These are phyloP conservation scores for Aporophyla lueneburgensis DNA, from an alignment of 2,888 invertebrate species.

Conservation along the genomic window DNA sequence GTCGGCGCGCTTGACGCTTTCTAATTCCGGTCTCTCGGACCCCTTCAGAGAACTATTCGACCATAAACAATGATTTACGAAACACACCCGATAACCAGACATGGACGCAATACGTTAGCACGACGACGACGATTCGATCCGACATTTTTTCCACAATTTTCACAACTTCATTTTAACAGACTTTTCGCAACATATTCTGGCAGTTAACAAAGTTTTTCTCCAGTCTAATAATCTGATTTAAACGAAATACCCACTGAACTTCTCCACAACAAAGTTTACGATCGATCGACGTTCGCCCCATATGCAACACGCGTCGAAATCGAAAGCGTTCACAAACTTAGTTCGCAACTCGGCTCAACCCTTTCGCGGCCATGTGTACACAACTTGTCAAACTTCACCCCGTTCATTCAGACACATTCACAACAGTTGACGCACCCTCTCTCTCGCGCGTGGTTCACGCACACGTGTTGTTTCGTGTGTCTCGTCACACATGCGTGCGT, in stretches of 20 bases:
- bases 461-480: slow-evolving; percentile 82
- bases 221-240: slow-evolving; percentile 71
- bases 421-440: slow-evolving; percentile 80
- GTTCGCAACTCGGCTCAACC: slow-evolving; percentile 85
- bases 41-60: slow-evolving; percentile 86
- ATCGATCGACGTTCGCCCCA: slow-evolving; percentile 86
- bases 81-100: slow-evolving; percentile 80
- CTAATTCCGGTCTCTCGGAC: slow-evolving; percentile 86
- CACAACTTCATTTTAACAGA: slow-evolving; percentile 70
- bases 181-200: slow-evolving; percentile 67
- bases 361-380: slow-evolving; percentile 85
- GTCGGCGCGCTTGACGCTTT: slow-evolving; percentile 86
- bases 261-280: slow-evolving; percentile 76
- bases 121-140: slow-evolving; percentile 75
- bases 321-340: slow-evolving; percentile 85
- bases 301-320: slow-evolving; percentile 87
- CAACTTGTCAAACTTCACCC: slow-evolving; percentile 85
- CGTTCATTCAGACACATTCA: slow-evolving; percentile 82
- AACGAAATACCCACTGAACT: slow-evolving; percentile 76
- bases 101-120: slow-evolving; percentile 77
- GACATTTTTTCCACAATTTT: slow-evolving; percentile 79
- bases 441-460: slow-evolving; percentile 82
- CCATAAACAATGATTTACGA: slow-evolving; percentile 89
- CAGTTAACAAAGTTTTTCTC: slow-evolving; percentile 52
- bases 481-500: slow-evolving; percentile 82